Conservation (phyloP, 1,140 invertebrate species). For the Drosophila pseudoobscura region DNA sequence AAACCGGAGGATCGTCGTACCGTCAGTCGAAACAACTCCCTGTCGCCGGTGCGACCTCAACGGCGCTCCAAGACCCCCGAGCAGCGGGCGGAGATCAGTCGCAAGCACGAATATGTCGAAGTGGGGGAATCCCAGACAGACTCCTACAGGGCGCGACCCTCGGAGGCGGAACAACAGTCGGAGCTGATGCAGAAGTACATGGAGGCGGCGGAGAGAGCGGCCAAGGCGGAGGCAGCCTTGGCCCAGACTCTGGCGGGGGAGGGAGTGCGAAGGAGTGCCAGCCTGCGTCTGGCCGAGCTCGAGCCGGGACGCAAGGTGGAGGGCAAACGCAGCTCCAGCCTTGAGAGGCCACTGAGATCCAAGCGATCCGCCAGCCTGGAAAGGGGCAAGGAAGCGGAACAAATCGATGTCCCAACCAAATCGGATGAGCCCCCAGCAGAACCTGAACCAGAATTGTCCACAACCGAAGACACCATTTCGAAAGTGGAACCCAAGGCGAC, state of each 20-base stretch:
- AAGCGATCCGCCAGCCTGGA: slow-evolving; percentile 55
- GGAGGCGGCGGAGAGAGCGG: slow-evolving; percentile 62
- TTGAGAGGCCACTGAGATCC: slow-evolving; percentile 37
- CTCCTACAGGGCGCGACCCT: slow-evolving; percentile 14
- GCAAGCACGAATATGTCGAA: slow-evolving; percentile 54
- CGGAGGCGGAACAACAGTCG: slow-evolving; percentile 52
- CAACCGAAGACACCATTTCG: not conserved
- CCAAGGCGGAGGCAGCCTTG: slow-evolving; percentile 58
- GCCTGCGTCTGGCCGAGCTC: slow-evolving; percentile 30
- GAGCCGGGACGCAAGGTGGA: slow-evolving; percentile 30
- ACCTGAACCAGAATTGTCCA: not conserved
- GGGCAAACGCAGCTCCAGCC: slow-evolving; percentile 56
- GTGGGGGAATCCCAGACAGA: slow-evolving; percentile 45
- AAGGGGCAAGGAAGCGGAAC: slow-evolving; percentile 1
- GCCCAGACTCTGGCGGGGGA: slow-evolving; percentile 44
- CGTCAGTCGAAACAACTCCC: slow-evolving; percentile 60
- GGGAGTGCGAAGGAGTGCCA: slow-evolving; percentile 54
- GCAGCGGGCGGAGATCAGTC: slow-evolving; percentile 44
- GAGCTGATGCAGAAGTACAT: slow-evolving; percentile 58
- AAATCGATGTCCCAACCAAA: not conserved
- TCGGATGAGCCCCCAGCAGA: not conserved
- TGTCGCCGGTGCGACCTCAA: slow-evolving; percentile 72
- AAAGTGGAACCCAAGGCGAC: slow-evolving; percentile 1
- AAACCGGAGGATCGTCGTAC: slow-evolving; percentile 42
- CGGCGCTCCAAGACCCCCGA: slow-evolving; percentile 76